Evolutionary conservation across 2,888 invertebrate species (phyloP).

Genomic region (Volucella zonaria): DNA sequence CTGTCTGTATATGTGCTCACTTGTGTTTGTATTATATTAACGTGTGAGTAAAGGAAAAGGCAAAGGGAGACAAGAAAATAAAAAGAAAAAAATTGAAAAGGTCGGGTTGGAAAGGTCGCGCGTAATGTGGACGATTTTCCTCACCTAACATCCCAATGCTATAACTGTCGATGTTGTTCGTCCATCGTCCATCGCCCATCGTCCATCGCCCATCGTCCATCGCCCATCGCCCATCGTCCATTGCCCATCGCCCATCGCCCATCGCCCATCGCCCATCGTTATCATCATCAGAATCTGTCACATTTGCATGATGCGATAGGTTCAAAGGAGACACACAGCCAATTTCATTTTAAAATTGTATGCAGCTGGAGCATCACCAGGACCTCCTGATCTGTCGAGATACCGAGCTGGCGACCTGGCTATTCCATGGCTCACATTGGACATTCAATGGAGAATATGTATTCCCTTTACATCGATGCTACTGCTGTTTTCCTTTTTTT

Average conservation of each 20-base stretch:
- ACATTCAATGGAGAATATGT: constrained; percentile 35
- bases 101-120: constrained; percentile 12
- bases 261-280: background rate
- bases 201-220: background rate
- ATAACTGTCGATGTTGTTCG: constrained; percentile 7
- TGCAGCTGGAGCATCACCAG: constrained; percentile 20
- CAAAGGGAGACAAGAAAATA: constrained; percentile 7
- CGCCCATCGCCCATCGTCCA: background rate
- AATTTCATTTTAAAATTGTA: constrained; percentile 62
- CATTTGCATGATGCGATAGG: constrained; percentile 65
- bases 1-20: constrained; percentile 11
- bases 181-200: background rate
- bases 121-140: constrained; percentile 44
- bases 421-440: constrained; percentile 47
- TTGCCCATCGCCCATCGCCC: no score
- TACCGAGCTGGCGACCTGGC: constrained; percentile 1
- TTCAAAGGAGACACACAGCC: constrained; percentile 55
- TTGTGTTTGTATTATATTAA: constrained; percentile 22
- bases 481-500: constrained; percentile 37
- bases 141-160: constrained; percentile 23
- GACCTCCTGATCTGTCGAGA: no score
- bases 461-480: constrained; percentile 50
- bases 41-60: constrained; percentile 25
- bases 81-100: background rate
- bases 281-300: constrained; percentile 52